phyloP scores from a whole-genome alignment of 2,797 vertebrate species.

The Hybognathus amarus region DNA sequence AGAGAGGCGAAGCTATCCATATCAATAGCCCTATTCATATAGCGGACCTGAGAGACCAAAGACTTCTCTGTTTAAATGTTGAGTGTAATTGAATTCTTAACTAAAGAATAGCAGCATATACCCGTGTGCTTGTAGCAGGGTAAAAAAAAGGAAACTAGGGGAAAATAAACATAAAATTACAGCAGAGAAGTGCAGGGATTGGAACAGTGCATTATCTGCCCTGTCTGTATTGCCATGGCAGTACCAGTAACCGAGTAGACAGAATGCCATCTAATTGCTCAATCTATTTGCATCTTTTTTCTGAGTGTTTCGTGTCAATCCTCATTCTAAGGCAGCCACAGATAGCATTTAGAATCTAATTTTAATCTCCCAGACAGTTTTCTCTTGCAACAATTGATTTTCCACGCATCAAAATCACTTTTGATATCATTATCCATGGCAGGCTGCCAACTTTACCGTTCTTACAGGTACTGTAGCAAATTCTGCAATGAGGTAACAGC shows the following conservation, averaged over 20 bases:
- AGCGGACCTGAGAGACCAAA: background rate
- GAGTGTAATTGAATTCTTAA: conserved; percentile 6
- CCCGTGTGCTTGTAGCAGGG: background rate
- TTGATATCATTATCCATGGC: conserved; percentile 61
- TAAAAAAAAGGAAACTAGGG: background rate
- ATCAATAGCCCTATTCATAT: conserved; percentile 12
- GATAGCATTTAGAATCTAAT: conserved; percentile 58
- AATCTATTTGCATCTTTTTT: conserved; percentile 61
- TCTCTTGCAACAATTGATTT: conserved; percentile 58
- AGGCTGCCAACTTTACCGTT: conserved; percentile 49
- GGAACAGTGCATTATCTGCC: conserved; percentile 37
- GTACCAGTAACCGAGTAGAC: conserved; percentile 32
- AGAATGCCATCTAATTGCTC: conserved; percentile 60
- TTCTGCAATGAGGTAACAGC: conserved; percentile 28
- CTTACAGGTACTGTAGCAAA: conserved; percentile 43
- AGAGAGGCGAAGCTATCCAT: background rate
- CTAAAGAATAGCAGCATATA: conserved; percentile 19
- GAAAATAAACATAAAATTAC: conserved; percentile 17
- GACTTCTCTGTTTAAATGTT: background rate
- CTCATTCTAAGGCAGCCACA: conserved; percentile 56
- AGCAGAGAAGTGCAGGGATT: conserved; percentile 1
- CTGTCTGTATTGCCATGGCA: conserved; percentile 26
- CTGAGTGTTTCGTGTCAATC: conserved; percentile 58
- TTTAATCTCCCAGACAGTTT: conserved; percentile 59
- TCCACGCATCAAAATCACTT: conserved; percentile 61